These are phyloP conservation scores for Otolemur garnettii DNA, from an alignment of 2,113 vertebrate genomes.

Conservation along the genomic window DNA sequence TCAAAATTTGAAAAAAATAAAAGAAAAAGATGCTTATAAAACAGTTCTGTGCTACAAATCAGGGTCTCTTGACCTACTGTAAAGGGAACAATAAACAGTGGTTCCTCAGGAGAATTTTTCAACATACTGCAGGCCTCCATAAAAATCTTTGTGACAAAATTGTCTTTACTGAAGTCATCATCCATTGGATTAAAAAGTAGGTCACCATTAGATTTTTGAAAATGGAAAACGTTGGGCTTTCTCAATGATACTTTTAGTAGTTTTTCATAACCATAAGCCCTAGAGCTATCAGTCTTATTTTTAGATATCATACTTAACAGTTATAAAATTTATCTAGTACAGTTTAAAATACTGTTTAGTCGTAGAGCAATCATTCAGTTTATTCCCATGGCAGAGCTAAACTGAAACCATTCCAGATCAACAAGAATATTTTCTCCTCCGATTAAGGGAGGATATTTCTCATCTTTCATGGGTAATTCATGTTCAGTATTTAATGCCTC, in stretches of 20 bases:
- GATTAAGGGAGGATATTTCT: conserved; percentile 15
- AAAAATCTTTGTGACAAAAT: conserved; percentile 68
- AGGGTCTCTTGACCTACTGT: conserved; percentile 61
- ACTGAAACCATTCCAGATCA: conserved; percentile 37
- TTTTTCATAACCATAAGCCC: conserved; percentile 50
- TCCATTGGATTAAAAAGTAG: conserved; percentile 69
- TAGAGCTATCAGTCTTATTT: conserved; percentile 73
- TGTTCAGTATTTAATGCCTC: conserved; percentile 42
- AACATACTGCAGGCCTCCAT: conserved; percentile 58
- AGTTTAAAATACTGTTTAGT: conserved; percentile 63
- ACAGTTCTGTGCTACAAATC: conserved; percentile 65
- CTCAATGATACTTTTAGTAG: conserved; percentile 48
- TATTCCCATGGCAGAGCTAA: conserved; percentile 54
- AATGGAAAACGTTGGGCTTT: conserved; percentile 16
- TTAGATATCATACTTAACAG: conserved; percentile 65
- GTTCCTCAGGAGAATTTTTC: conserved; percentile 72
- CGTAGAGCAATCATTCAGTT: conserved; percentile 55
- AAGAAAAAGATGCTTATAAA: conserved; percentile 62
- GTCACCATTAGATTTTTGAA: conserved; percentile 59
- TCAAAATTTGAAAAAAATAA: too few relatives aligned
- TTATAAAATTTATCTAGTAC: conserved; percentile 60
- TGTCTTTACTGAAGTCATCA: conserved; percentile 78
- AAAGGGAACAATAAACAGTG: conserved; percentile 72
- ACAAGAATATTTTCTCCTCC: conserved; percentile 39
- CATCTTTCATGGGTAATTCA: conserved; percentile 25